phyloP scores from a whole-genome alignment of 2,888 invertebrate genomes.

The Luperina testacea region DNA sequence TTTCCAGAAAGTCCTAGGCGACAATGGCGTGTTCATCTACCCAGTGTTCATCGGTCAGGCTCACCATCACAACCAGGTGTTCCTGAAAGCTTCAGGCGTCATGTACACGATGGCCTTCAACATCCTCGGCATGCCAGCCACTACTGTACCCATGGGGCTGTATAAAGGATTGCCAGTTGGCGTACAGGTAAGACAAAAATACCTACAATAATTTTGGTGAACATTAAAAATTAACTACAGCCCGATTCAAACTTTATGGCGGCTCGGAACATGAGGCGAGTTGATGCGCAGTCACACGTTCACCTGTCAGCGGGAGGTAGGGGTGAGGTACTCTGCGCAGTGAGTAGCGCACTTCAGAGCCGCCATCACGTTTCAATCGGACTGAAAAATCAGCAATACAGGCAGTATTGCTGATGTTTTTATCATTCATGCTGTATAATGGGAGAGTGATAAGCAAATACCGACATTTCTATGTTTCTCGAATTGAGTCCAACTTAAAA shows the following conservation, averaged over 20 bases:
- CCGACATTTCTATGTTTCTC: background rate
- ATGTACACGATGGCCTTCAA: slow-evolving; percentile 93
- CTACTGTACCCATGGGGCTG: slow-evolving; percentile 93
- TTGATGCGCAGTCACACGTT: too few species aligned
- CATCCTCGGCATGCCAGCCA: slow-evolving; percentile 93
- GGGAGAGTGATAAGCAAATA: background rate
- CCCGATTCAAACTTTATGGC: too few species aligned
- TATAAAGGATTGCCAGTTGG: slow-evolving; percentile 92
- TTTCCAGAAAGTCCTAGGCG: slow-evolving; percentile 89
- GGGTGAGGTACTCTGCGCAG: too few species aligned
- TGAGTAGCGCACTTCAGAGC: too few species aligned
- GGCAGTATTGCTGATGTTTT: background rate
- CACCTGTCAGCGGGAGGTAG: too few species aligned
- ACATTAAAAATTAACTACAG: background rate
- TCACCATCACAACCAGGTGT: slow-evolving; percentile 91
- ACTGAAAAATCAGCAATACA: too few species aligned
- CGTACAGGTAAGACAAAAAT: slow-evolving; percentile 87
- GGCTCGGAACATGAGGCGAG: too few species aligned
- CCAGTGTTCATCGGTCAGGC: slow-evolving; percentile 92
- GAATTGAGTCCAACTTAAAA: background rate
- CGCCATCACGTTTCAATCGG: too few species aligned
- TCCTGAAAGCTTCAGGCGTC: slow-evolving; percentile 90
- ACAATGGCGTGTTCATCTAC: slow-evolving; percentile 93
- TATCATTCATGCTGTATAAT: background rate
- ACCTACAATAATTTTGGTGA: background rate